These are phyloP conservation scores for Oncopodura yosiiana DNA, from an alignment of 1,140 invertebrate genomes.

Conservation along the genomic window DNA sequence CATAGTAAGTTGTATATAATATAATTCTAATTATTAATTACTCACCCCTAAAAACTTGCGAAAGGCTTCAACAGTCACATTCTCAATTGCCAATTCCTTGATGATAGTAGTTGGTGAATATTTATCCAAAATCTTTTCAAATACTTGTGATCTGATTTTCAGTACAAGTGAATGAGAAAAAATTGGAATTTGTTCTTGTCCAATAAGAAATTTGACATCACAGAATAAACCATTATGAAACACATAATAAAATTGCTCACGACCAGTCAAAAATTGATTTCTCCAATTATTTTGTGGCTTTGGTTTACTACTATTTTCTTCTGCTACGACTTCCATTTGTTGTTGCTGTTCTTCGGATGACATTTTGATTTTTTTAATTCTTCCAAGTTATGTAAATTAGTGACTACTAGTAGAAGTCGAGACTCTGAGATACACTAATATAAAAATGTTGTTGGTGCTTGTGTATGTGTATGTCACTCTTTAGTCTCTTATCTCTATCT, in stretches of 20 bases:
- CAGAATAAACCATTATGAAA: conserved; percentile 16
- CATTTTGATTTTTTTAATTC: too few relatives aligned
- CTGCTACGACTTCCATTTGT: too few relatives aligned
- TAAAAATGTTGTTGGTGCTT: too few relatives aligned
- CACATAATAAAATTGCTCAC: conserved; percentile 16
- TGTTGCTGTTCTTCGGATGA: too few relatives aligned
- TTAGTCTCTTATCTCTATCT: too few relatives aligned
- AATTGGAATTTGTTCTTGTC: not conserved
- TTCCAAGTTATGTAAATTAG: too few relatives aligned
- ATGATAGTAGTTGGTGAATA: not conserved
- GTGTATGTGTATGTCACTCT: too few relatives aligned
- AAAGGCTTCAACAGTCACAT: not conserved
- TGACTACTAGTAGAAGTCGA: too few relatives aligned
- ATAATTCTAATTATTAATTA: conserved; percentile 1
- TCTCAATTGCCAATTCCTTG: conserved; percentile 7
- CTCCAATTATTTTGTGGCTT: conserved; percentile 15
- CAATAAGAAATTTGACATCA: conserved; percentile 20
- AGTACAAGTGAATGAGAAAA: conserved; percentile 18
- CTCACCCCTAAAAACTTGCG: conserved; percentile 17
- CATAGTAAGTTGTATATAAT: too few relatives aligned
- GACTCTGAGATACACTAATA: too few relatives aligned
- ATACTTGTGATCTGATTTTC: conserved; percentile 17
- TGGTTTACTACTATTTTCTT: too few relatives aligned
- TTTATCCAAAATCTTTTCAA: conserved; percentile 18
- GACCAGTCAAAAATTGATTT: conserved; percentile 10